These are phyloP conservation scores for Nysson spinosus DNA, from an alignment of 2,888 invertebrate genomes.

Conservation along the genomic window DNA sequence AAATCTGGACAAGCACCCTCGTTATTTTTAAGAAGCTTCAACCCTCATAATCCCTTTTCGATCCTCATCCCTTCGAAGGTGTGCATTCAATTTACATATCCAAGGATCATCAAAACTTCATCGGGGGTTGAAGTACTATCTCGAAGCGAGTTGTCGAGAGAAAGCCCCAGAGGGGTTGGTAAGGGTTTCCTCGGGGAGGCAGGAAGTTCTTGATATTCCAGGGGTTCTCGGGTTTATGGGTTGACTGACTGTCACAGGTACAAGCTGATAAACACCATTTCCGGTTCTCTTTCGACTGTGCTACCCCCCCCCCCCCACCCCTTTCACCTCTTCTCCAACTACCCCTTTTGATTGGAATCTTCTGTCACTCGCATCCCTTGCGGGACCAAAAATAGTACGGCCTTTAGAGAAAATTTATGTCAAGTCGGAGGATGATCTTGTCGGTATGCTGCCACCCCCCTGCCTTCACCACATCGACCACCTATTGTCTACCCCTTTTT, in stretches of 20 bases:
- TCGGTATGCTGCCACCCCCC: constrained; percentile 28
- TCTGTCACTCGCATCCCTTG: constrained; percentile 12
- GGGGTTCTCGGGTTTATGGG: constrained; percentile 15
- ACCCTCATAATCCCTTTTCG: too few species aligned
- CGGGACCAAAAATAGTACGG: constrained; percentile 60
- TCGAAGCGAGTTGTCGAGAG: too few species aligned
- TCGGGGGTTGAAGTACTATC: too few species aligned
- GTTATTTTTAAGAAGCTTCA: too few species aligned
- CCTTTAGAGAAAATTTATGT: constrained; percentile 68
- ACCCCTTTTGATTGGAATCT: constrained; percentile 10
- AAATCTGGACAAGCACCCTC: too few species aligned
- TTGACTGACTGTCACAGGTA: constrained; percentile 3
- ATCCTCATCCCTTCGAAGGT: too few species aligned
- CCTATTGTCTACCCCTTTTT: constrained; percentile 61
- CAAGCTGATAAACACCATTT: background rate
- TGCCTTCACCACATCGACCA: constrained; percentile 61
- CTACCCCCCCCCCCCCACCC: too few species aligned
- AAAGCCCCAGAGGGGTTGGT: too few species aligned
- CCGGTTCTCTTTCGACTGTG: constrained; percentile 5
- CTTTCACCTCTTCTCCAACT: background rate
- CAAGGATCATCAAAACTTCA: too few species aligned
- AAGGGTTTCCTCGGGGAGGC: too few species aligned
- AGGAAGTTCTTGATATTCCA: constrained; percentile 8
- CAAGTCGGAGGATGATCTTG: constrained; percentile 64
- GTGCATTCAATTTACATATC: too few species aligned